Percentiles rank a stretch among this genome's conserved stretches.
phyloP scores from a whole-genome alignment of 1,140 invertebrate species.

The Trissolcus basalis region DNA sequence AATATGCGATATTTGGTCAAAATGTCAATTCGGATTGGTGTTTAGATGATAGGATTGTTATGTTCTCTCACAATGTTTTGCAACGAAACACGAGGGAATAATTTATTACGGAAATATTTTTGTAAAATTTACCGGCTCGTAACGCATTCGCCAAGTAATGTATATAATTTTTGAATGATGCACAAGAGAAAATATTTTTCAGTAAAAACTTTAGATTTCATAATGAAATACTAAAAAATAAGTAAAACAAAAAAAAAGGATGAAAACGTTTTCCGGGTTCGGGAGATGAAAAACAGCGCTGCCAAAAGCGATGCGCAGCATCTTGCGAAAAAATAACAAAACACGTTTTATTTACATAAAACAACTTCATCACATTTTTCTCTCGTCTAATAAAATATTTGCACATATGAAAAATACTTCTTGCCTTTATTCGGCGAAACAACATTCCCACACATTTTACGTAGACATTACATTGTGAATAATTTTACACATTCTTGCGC shows the following conservation, averaged over 20 bases:
- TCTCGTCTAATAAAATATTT: constrained; percentile 40
- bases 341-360: constrained; percentile 38
- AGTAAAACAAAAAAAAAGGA: not conserved
- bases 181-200: too few species aligned
- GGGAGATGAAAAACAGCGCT: not conserved
- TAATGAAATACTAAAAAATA: not conserved
- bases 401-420: constrained; percentile 38
- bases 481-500: constrained; percentile 41
- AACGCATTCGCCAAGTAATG: too few species aligned
- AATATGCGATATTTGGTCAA: too few species aligned
- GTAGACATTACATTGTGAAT: constrained; percentile 36
- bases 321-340: constrained; percentile 11
- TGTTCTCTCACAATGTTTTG: too few species aligned
- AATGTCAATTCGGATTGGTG: too few species aligned
- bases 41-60: too few species aligned
- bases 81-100: too few species aligned
- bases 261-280: not conserved
- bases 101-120: too few species aligned
- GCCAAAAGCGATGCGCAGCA: constrained; percentile 2
- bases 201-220: not conserved
- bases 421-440: constrained; percentile 30
- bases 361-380: constrained; percentile 37
- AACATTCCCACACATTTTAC: constrained; percentile 47
- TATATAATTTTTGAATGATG: too few species aligned
- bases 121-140: too few species aligned